Evolutionary conservation across 2,888 invertebrate species (phyloP).

Genomic region (Drosophila picticornis): DNA sequence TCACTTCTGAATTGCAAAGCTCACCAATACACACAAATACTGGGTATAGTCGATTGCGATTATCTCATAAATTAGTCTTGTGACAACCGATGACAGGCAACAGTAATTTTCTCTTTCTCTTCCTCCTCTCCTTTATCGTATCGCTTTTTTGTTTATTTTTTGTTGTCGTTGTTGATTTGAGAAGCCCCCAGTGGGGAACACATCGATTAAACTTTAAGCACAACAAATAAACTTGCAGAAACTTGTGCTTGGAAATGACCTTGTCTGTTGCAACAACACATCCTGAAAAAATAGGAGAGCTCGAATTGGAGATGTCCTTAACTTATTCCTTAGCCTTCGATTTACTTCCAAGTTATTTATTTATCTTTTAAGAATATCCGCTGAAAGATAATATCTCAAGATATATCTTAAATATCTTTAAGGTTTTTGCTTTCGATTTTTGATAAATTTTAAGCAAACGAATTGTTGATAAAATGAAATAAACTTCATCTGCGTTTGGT

Average conservation of each 20-base stretch:
- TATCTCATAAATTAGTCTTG: constrained; percentile 82
- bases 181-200: constrained; percentile 4
- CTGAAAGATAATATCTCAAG: neutral
- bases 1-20: constrained; percentile 52
- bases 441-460: neutral
- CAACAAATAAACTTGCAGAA: constrained; percentile 27
- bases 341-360: neutral
- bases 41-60: constrained; percentile 60
- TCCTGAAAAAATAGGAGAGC: neutral
- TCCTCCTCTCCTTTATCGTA: neutral
- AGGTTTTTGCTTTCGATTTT: neutral
- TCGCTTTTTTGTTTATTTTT: constrained; percentile 14
- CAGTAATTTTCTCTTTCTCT: constrained; percentile 8
- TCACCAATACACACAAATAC: constrained; percentile 30
- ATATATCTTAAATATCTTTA: neutral
- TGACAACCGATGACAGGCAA: constrained; percentile 77
- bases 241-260: constrained; percentile 21
- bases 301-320: neutral
- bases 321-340: neutral
- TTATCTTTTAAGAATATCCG: neutral
- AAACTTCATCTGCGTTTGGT: neutral
- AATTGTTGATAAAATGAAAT: neutral
- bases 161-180: constrained; percentile 13
- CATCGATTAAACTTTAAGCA: constrained; percentile 61
- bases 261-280: constrained; percentile 27